Conservation (phyloP, 2,888 invertebrate species). For the Fragum fragum region DNA sequence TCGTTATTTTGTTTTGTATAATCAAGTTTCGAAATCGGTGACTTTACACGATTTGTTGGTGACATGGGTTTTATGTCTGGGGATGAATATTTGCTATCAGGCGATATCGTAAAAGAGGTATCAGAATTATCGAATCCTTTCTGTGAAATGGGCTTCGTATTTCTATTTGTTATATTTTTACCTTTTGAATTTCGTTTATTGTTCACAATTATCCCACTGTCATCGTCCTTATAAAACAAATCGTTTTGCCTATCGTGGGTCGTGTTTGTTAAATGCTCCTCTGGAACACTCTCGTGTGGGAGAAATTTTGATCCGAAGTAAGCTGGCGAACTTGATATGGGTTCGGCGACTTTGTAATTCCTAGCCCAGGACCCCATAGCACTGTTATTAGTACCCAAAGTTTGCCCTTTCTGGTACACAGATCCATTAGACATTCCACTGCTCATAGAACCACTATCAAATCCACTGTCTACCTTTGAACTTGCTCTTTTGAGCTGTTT, state of each 20-base stretch:
- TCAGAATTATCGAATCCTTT: not conserved
- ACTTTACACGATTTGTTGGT: conserved; percentile 29
- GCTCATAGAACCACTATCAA: conserved; percentile 78
- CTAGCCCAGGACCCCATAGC: conserved; percentile 61
- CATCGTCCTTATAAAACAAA: not conserved
- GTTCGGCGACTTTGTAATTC: conserved; percentile 58
- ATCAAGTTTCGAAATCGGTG: conserved; percentile 7
- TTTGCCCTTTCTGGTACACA: conserved; percentile 60
- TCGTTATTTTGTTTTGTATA: not conserved
- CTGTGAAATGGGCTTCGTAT: conserved; percentile 1
- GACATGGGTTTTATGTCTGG: conserved; percentile 21
- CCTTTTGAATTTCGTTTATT: conserved; percentile 12
- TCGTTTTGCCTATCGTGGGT: not conserved
- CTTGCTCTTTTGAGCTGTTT: conserved; percentile 37
- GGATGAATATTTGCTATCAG: conserved; percentile 33
- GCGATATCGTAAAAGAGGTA: conserved; percentile 27
- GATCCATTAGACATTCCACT: conserved; percentile 75
- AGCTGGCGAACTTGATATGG: conserved; percentile 41
- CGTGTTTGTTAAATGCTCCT: conserved; percentile 13
- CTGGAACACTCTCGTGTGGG: conserved; percentile 54
- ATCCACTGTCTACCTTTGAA: conserved; percentile 78
- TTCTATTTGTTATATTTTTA: conserved; percentile 10
- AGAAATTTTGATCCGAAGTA: conserved; percentile 47
- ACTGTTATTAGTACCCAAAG: conserved; percentile 51
- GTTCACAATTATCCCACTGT: conserved; percentile 12